Base-by-base conservation (phyloP, 1,140 invertebrate genomes). In the Asobara japonica region DNA sequence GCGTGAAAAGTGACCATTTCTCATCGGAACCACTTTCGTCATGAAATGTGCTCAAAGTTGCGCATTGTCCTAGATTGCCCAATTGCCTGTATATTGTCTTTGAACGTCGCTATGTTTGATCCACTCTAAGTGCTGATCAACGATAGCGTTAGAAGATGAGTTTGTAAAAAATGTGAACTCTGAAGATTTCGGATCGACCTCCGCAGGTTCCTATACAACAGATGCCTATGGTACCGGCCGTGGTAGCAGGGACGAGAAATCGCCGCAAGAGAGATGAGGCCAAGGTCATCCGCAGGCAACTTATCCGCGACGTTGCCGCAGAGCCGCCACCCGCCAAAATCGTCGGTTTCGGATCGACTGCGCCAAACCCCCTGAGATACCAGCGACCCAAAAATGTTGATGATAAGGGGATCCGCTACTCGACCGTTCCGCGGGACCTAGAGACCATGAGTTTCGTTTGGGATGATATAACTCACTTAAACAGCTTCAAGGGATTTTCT, bases 401-500 rank as follows among this genome's bases (percentile, higher is more conserved):
- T 31, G 77, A 82, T 30, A 84, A 85, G 69, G 90, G 89, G 90
- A 27, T 87, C 1, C 76, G 82, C 7, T 86, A 84, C 20, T 83
- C 89, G 56, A 80, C 86, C 62, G 87, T 90, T 18, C 89, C 89
- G 0, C 82, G 85, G 45, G 89, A 90, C 45, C 71, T 92, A 0
- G 84, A 88, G 31, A 87, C 86, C 2, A 91, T 91, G 90, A 84
- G 89, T 0, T 81, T 82, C 18, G 87, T 91, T 1, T 91, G 88
- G 89, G 83, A 89, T 16, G 87, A 85, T 4, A 89, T 91, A 20
- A 85, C 87, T 20, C 82, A 90, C 79, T 79, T 91, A 3, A 71
- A 81, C 7, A 83, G 81, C 69, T 83, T 85, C 3, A 77, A 75
- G 29, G 67, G 80, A 51, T 87, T 86, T 74, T 29, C 80, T 0